Evolutionary conservation across 2,888 invertebrate species (phyloP).

Genomic region (Andrena marginata): DNA sequence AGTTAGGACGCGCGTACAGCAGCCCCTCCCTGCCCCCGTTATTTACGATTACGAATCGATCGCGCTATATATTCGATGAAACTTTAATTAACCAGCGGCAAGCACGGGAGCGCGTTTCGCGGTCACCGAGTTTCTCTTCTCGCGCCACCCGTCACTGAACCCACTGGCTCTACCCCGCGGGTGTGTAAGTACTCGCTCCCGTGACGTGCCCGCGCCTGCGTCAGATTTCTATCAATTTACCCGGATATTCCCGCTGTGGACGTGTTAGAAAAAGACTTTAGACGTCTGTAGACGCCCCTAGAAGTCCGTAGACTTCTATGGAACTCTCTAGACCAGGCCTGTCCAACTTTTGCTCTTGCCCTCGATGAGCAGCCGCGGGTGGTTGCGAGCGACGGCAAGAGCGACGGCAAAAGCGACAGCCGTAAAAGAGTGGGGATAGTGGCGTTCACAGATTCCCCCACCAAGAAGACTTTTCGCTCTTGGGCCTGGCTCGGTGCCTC

Average conservation of each 20-base stretch:
- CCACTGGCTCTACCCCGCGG: not conserved
- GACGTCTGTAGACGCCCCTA: too few species aligned
- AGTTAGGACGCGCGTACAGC: constrained; percentile 26
- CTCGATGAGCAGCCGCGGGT: too few species aligned
- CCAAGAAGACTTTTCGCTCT: too few species aligned
- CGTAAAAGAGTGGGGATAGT: too few species aligned
- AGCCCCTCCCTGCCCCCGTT: constrained; percentile 12
- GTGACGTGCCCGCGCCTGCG: constrained; percentile 24
- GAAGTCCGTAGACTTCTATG: too few species aligned
- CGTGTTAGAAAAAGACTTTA: constrained; percentile 10
- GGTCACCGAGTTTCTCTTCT: not conserved
- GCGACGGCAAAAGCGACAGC: too few species aligned
- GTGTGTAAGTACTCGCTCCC: not conserved
- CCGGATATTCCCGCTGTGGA: not conserved
- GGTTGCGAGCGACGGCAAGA: too few species aligned
- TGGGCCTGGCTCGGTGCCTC: too few species aligned
- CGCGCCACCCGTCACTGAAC: not conserved
- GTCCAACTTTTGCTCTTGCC: too few species aligned
- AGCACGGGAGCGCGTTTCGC: not conserved
- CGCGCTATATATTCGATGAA: constrained; percentile 54
- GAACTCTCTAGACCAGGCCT: too few species aligned
- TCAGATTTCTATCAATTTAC: constrained; percentile 44
- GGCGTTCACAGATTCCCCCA: too few species aligned
- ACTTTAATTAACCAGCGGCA: constrained; percentile 50
- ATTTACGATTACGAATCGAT: constrained; percentile 59